phyloP scores from a whole-genome alignment of 1,140 invertebrate genomes.

The Penaeus japonicus region DNA sequence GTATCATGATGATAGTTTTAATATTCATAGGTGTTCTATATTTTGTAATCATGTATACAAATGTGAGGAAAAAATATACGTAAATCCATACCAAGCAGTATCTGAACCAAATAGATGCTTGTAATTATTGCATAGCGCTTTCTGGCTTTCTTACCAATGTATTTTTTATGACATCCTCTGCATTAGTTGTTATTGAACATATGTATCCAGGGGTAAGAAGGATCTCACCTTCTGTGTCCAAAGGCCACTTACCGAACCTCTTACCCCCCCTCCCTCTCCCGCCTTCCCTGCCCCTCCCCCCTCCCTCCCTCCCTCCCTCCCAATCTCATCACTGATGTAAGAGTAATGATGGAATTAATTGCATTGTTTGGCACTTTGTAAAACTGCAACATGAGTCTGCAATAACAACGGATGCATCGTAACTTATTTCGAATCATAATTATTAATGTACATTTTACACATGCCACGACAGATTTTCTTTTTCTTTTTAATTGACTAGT shows the following conservation, averaged over 20 bases:
- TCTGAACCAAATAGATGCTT: slow-evolving; percentile 55
- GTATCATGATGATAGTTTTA: slow-evolving; percentile 55
- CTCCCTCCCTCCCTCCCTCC: neutral
- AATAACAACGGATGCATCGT: slow-evolving; percentile 52
- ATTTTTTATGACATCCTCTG: slow-evolving; percentile 38
- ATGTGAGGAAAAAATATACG: slow-evolving; percentile 52
- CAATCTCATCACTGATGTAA: neutral
- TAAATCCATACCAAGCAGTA: slow-evolving; percentile 54
- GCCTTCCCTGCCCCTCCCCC: neutral
- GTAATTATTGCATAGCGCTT: slow-evolving; percentile 55
- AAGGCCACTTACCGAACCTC: neutral
- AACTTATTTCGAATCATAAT: slow-evolving; percentile 54
- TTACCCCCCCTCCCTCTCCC: slow-evolving; percentile 10
- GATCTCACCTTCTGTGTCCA: neutral
- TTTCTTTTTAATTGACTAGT: slow-evolving; percentile 32
- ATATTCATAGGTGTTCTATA: slow-evolving; percentile 57
- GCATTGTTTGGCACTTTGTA: slow-evolving; percentile 21
- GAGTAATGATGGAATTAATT: slow-evolving; percentile 21
- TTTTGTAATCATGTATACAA: slow-evolving; percentile 56
- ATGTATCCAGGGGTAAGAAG: slow-evolving; percentile 48
- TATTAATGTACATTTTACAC: slow-evolving; percentile 55
- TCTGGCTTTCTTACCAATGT: slow-evolving; percentile 51
- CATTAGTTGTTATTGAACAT: slow-evolving; percentile 54
- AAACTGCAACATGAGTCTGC: slow-evolving; percentile 44
- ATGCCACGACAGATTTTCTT: slow-evolving; percentile 46